A percentile compares a stretch with the other conserved stretches of the same genome.
These are phyloP conservation scores for Athalia rosae DNA, from an alignment of 2,888 invertebrate genomes.

Conservation along the genomic window DNA sequence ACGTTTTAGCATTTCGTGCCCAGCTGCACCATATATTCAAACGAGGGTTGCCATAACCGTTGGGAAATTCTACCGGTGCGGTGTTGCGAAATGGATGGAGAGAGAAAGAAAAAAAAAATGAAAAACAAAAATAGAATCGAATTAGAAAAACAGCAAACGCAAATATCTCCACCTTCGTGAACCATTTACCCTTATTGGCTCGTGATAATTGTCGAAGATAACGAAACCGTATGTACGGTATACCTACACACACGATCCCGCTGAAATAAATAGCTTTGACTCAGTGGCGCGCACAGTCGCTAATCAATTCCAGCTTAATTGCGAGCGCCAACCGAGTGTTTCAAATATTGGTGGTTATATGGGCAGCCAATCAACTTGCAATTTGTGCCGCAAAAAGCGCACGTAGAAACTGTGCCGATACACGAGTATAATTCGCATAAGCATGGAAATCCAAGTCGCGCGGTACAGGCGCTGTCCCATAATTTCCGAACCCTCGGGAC, in stretches of 20 bases:
- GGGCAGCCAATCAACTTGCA: not conserved
- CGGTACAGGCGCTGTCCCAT: not conserved
- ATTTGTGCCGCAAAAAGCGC: not conserved
- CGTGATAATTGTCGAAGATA: slow-evolving; percentile 40
- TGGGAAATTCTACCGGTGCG: slow-evolving; percentile 59
- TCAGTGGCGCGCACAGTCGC: not conserved
- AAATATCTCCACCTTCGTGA: slow-evolving; percentile 6
- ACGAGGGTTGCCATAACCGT: slow-evolving; percentile 51
- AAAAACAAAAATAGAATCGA: not conserved
- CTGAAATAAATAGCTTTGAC: not conserved
- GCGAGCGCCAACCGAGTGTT: slow-evolving; percentile 2
- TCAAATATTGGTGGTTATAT: slow-evolving; percentile 2
- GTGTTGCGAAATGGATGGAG: slow-evolving; percentile 21
- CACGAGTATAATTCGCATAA: not conserved
- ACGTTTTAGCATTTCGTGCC: not conserved
- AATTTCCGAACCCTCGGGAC: not conserved
- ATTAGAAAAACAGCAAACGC: too few species aligned
- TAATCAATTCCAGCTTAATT: slow-evolving; percentile 20
- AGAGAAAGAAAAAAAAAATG: not conserved
- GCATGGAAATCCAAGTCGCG: not conserved
- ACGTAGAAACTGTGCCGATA: not conserved
- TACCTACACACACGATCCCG: not conserved
- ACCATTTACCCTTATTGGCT: slow-evolving; percentile 50
- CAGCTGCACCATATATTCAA: not conserved
- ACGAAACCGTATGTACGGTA: slow-evolving; percentile 8